Percentiles rank a stretch among this genome's conserved stretches.
Evolutionary conservation across 2,113 vertebrate species (phyloP).

Genomic region (Peucedramus taeniatus): DNA sequence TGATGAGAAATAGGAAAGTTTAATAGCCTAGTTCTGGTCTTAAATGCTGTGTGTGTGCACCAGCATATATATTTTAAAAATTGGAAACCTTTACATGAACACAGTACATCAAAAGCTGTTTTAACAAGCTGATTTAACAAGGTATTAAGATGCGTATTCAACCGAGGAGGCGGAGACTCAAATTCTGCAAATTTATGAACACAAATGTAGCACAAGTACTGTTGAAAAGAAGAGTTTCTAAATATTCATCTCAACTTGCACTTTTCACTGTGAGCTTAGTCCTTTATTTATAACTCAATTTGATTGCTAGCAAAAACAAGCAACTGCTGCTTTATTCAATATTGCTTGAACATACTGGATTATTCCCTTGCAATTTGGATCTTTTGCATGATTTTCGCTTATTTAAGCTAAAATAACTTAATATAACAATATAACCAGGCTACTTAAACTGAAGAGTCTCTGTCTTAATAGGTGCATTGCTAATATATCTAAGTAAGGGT

Average conservation of each 20-base stretch:
- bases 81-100: neutral
- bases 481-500: neutral
- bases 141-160: neutral
- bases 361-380: neutral
- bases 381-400: neutral
- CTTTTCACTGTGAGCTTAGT: neutral
- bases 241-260: neutral
- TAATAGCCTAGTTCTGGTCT: neutral
- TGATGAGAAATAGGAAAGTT: neutral
- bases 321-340: neutral
- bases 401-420: neutral
- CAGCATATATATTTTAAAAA: neutral
- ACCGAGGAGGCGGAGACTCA: neutral
- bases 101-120: neutral
- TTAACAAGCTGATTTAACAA: constrained; percentile 38
- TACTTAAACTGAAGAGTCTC: neutral
- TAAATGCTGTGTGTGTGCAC: neutral
- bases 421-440: neutral
- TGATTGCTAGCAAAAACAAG: neutral
- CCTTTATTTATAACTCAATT: neutral
- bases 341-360: neutral
- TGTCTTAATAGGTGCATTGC: neutral
- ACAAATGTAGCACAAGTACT: neutral
- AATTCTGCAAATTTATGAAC: neutral
- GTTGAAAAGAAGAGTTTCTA: neutral